These are phyloP conservation scores for Rhodophaea formosa DNA, from an alignment of 2,888 invertebrate species.

Conservation along the genomic window DNA sequence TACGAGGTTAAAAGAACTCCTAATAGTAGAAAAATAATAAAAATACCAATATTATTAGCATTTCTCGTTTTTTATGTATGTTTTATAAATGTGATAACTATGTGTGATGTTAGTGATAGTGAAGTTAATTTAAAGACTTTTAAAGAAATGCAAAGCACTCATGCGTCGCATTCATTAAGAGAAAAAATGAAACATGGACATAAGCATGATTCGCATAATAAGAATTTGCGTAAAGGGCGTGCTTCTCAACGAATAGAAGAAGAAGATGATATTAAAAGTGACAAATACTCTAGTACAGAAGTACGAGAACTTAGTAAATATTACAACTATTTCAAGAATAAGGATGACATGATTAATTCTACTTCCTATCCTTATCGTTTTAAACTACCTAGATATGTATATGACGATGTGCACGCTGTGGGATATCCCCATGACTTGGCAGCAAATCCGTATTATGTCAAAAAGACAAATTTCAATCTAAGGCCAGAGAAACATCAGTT, in stretches of 20 bases:
- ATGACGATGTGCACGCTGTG: conserved; percentile 53
- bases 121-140: conserved; percentile 52
- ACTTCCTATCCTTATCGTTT: conserved; percentile 44
- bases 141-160: conserved; percentile 37
- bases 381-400: conserved; percentile 39
- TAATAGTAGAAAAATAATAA: conserved; percentile 31
- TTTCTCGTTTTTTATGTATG: conserved; percentile 65
- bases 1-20: conserved; percentile 59
- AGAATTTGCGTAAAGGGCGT: conserved; percentile 45
- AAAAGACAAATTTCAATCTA: conserved; percentile 66
- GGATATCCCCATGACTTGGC: conserved; percentile 67
- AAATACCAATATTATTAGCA: conserved; percentile 51
- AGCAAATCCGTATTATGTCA: conserved; percentile 59
- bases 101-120: conserved; percentile 74
- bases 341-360: conserved; percentile 46
- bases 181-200: conserved; percentile 44
- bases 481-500: conserved; percentile 61
- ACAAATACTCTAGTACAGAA: conserved; percentile 47
- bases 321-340: conserved; percentile 54
- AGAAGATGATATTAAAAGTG: conserved; percentile 50
- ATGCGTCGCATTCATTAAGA: conserved; percentile 36
- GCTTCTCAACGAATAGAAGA: conserved; percentile 47
- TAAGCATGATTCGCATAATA: conserved; percentile 42
- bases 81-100: conserved; percentile 74
- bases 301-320: conserved; percentile 55